These are phyloP conservation scores for Nasonia giraulti DNA, from an alignment of 1,140 invertebrate species.

Conservation along the genomic window DNA sequence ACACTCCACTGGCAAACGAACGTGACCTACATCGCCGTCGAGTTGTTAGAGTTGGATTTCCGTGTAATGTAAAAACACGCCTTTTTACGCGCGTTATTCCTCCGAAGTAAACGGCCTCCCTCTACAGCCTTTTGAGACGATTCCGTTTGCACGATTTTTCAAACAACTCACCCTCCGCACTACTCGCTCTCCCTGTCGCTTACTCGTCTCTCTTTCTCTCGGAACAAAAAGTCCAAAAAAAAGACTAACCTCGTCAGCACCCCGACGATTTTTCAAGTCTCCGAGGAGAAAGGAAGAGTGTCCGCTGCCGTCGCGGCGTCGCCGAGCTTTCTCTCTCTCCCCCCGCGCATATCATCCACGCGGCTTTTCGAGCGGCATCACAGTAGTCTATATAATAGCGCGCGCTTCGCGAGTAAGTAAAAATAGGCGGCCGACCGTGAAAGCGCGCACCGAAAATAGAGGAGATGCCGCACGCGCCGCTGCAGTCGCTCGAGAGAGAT, in stretches of 20 bases:
- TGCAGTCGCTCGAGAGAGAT: background rate
- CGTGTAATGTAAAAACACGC: background rate
- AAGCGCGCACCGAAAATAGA: slow-evolving; percentile 29
- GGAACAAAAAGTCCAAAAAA: background rate
- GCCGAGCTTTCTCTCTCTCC: background rate
- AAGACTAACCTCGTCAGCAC: background rate
- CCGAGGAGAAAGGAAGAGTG: background rate
- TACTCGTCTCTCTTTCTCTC: too few relatives aligned
- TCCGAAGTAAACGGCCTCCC: too few relatives aligned
- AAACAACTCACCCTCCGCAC: too few relatives aligned
- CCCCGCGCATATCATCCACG: background rate
- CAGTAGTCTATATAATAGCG: background rate
- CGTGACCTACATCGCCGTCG: background rate
- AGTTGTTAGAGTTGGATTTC: background rate
- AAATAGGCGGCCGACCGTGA: slow-evolving; percentile 40
- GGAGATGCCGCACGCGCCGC: background rate
- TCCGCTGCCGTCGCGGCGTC: too few relatives aligned
- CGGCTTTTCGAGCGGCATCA: background rate
- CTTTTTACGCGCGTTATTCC: too few relatives aligned
- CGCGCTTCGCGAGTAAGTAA: background rate
- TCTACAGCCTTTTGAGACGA: too few relatives aligned
- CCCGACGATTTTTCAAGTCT: background rate
- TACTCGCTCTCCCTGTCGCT: too few relatives aligned
- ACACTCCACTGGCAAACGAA: background rate
- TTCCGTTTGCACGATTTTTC: too few relatives aligned